Conservation (phyloP, 2,888 invertebrate species). For the Abscondita cerata region DNA sequence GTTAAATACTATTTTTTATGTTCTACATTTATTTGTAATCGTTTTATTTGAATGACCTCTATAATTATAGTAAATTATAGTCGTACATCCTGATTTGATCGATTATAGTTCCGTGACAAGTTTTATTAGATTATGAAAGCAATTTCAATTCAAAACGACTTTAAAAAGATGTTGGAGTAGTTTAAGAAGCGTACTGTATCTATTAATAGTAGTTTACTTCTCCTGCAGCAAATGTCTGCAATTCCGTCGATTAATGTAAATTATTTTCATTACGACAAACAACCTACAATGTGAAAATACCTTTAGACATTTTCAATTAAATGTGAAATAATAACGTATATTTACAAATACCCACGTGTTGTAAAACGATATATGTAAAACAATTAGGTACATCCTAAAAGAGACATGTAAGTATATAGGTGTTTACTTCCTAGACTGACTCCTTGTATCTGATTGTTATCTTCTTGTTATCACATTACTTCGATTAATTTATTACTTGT, state of each 20-base stretch:
- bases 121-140: slow-evolving; percentile 3
- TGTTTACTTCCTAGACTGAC: slow-evolving; percentile 26
- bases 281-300: slow-evolving; percentile 8
- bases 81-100: not conserved
- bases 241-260: slow-evolving; percentile 7
- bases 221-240: slow-evolving; percentile 7
- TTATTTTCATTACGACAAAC: slow-evolving; percentile 2
- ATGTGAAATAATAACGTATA: slow-evolving; percentile 30
- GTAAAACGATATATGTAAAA: slow-evolving; percentile 25
- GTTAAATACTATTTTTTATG: no score
- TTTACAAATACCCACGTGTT: slow-evolving; percentile 29
- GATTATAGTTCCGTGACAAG: slow-evolving; percentile 7
- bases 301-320: slow-evolving; percentile 26
- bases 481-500: slow-evolving; percentile 23
- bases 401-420: slow-evolving; percentile 20
- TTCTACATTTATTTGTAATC: no score
- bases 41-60: not conserved
- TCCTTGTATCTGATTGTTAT: slow-evolving; percentile 22
- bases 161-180: not conserved
- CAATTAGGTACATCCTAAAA: slow-evolving; percentile 32
- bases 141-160: slow-evolving; percentile 1
- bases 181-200: not conserved
- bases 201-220: slow-evolving; percentile 10
- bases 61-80: slow-evolving; percentile 3
- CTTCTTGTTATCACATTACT: slow-evolving; percentile 22